Evolutionary conservation across 2,888 invertebrate species (phyloP).

Genomic region (Leucoma salicis): DNA sequence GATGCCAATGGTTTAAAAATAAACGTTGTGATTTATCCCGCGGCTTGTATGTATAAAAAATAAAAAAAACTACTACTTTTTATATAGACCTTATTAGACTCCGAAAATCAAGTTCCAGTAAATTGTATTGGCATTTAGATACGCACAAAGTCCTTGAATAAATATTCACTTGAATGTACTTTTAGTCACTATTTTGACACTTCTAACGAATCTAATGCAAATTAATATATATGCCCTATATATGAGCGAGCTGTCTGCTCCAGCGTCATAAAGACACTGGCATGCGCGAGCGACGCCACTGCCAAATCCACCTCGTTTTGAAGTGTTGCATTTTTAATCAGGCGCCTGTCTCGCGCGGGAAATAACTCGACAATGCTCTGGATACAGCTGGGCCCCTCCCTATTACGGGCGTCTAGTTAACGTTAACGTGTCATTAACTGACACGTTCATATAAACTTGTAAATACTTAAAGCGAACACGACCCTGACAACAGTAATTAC

Average conservation of each 20-base stretch:
- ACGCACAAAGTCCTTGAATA: slow-evolving; percentile 14
- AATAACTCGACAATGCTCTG: slow-evolving; percentile 75
- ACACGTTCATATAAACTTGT: slow-evolving; percentile 71
- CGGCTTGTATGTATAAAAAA: slow-evolving; percentile 39
- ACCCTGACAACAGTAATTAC: slow-evolving; percentile 52
- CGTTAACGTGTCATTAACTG: slow-evolving; percentile 77
- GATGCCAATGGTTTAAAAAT: slow-evolving; percentile 60
- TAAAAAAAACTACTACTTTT: no score
- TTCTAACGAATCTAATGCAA: slow-evolving; percentile 10
- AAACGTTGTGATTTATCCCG: slow-evolving; percentile 43
- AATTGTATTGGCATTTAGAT: slow-evolving; percentile 11
- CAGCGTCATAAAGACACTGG: slow-evolving; percentile 62
- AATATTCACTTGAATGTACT: slow-evolving; percentile 1
- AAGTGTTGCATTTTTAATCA: slow-evolving; percentile 79
- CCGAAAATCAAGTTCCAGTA: not conserved
- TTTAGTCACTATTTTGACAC: slow-evolving; percentile 5
- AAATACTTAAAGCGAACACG: slow-evolving; percentile 68
- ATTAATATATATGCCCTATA: slow-evolving; percentile 6
- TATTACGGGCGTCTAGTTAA: slow-evolving; percentile 79
- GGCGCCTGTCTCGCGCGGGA: slow-evolving; percentile 77
- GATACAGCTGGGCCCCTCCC: slow-evolving; percentile 73
- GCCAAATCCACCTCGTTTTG: slow-evolving; percentile 73
- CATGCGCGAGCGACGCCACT: slow-evolving; percentile 74
- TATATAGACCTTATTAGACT: no score
- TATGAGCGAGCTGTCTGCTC: slow-evolving; percentile 50